phyloP scores from a whole-genome alignment of 1,140 invertebrate genomes.

The Catajapyx aquilonaris region DNA sequence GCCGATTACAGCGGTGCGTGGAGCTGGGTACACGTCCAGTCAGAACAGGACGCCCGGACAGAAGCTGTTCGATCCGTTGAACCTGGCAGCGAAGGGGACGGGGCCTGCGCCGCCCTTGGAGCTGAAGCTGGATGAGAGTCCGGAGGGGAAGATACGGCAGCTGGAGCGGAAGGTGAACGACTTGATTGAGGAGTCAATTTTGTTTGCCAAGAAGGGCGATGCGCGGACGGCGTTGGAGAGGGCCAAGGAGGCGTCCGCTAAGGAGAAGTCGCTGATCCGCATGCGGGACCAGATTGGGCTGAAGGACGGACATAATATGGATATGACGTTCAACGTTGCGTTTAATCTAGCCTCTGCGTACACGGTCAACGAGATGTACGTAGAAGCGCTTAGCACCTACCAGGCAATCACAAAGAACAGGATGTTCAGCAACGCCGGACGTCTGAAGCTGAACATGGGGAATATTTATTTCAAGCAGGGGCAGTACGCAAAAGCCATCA shows the following conservation, averaged over 20 bases:
- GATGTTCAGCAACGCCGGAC: conserved; percentile 66
- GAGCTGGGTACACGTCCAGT: conserved; percentile 76
- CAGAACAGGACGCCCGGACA: conserved; percentile 24
- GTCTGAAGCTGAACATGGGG: conserved; percentile 93
- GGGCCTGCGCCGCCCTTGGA: conserved; percentile 32
- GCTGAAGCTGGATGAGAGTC: conserved; percentile 51
- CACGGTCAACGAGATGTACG: conserved; percentile 78
- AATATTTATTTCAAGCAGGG: conserved; percentile 93
- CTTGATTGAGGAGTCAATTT: conserved; percentile 63
- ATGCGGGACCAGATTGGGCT: conserved; percentile 75
- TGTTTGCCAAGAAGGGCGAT: conserved; percentile 36
- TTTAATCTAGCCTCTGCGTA: conserved; percentile 91
- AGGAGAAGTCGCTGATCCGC: conserved; percentile 71
- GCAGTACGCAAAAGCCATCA: conserved; percentile 85
- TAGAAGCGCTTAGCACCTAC: conserved; percentile 89
- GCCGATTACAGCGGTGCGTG: conserved; percentile 88
- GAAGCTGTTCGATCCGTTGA: conserved; percentile 53
- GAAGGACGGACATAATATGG: conserved; percentile 72
- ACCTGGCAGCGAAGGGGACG: conserved; percentile 35
- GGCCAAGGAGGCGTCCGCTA: conserved; percentile 86
- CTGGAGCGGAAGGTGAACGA: conserved; percentile 62
- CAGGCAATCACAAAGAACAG: conserved; percentile 69
- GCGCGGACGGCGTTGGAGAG: conserved; percentile 56
- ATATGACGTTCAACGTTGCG: conserved; percentile 80
- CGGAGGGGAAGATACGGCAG: conserved; percentile 64